phyloP scores from a whole-genome alignment of 1,140 invertebrate species.

The Scaptomyza graminum region DNA sequence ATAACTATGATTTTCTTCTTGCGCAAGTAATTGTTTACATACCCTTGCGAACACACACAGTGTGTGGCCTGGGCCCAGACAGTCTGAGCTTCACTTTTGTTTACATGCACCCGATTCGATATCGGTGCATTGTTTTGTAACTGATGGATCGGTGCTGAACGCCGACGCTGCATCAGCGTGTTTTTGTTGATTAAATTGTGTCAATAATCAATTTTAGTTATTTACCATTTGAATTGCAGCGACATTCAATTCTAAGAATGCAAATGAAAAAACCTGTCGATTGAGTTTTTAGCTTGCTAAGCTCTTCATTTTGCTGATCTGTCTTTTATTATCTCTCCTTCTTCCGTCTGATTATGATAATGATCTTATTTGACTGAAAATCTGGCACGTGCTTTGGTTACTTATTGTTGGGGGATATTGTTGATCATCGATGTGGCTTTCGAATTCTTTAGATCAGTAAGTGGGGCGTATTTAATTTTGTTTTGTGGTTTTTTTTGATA shows the following conservation, averaged over 20 bases:
- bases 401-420: conserved; percentile 48
- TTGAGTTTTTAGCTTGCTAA: not conserved
- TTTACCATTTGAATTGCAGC: conserved; percentile 4
- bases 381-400: conserved; percentile 63
- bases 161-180: conserved; percentile 32
- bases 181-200: conserved; percentile 44
- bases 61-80: conserved; percentile 4
- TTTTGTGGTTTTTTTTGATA: conserved; percentile 21
- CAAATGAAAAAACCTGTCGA: not conserved
- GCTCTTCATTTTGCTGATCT: not conserved
- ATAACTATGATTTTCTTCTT: too few relatives aligned
- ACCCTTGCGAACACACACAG: not conserved
- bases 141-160: conserved; percentile 4
- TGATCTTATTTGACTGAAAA: conserved; percentile 37
- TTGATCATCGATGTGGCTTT: conserved; percentile 10
- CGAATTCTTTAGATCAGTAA: conserved; percentile 16
- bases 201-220: conserved; percentile 60
- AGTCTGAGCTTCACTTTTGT: conserved; percentile 23
- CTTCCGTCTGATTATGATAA: not conserved
- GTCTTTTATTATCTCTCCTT: conserved; percentile 12
- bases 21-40: too few relatives aligned
- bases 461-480: conserved; percentile 58
- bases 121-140: conserved; percentile 38
- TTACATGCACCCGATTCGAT: conserved; percentile 23
- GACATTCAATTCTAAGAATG: not conserved